Evolutionary conservation across 1,140 invertebrate species (phyloP).

Genomic region (Bombus superbus): DNA sequence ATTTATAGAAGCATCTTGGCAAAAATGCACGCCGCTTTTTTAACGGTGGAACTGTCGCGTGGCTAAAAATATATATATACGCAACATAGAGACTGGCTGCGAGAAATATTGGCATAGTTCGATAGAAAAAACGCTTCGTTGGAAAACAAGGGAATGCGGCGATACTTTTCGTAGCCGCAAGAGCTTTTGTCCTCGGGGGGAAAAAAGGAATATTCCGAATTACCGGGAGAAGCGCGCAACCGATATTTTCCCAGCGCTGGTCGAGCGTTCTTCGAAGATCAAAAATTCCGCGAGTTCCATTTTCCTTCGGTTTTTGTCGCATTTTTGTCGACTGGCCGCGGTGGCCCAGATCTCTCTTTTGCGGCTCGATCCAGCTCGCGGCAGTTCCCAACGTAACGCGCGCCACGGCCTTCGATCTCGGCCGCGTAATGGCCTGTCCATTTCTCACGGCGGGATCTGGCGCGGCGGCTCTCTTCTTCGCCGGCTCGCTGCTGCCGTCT

Average conservation of each 20-base stretch:
- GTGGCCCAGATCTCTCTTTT: slow-evolving; percentile 37
- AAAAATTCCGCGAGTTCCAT: neutral
- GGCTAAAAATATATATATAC: no score
- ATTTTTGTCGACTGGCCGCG: neutral
- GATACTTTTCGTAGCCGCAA: no score
- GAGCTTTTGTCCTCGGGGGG: no score
- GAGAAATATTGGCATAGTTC: no score
- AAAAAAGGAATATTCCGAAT: no score
- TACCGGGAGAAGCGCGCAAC: no score
- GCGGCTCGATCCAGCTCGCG: slow-evolving; percentile 32
- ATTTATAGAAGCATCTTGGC: neutral
- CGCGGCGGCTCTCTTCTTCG: neutral
- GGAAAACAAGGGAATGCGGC: no score
- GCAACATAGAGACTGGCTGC: no score
- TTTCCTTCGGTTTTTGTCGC: neutral
- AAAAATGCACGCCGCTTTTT: no score
- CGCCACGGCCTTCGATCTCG: slow-evolving; percentile 48
- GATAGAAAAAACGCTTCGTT: no score
- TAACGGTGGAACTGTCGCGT: no score
- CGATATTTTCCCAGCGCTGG: no score
- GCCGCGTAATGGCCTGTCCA: slow-evolving; percentile 32
- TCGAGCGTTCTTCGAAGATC: neutral
- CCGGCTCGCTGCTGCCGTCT: neutral
- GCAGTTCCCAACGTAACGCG: slow-evolving; percentile 35
- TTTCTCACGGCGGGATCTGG: slow-evolving; percentile 44